These are phyloP conservation scores for Drosophila pandora DNA, from an alignment of 1,140 invertebrate species.

Conservation along the genomic window DNA sequence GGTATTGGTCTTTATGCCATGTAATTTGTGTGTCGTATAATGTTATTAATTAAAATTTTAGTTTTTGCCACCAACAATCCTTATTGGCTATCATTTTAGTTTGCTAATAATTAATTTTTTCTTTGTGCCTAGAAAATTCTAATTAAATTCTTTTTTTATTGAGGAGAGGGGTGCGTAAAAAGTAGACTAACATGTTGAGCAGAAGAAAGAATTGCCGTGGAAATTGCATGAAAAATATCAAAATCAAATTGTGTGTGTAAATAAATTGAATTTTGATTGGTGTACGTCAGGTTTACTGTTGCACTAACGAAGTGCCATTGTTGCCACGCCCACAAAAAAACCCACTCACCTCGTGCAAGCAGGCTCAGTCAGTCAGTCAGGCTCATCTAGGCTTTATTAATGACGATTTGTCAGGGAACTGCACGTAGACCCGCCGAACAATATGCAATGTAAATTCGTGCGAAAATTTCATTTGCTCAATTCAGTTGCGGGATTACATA, in stretches of 20 bases:
- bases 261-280: slow-evolving; percentile 75
- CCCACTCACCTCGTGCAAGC: neutral
- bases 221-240: slow-evolving; percentile 42
- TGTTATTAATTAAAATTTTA: slow-evolving; percentile 53
- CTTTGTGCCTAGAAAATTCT: slow-evolving; percentile 46
- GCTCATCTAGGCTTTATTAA: slow-evolving; percentile 60
- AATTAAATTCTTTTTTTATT: slow-evolving; percentile 45
- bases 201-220: slow-evolving; percentile 18
- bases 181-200: slow-evolving; percentile 7
- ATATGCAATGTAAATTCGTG: slow-evolving; percentile 69
- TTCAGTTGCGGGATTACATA: slow-evolving; percentile 61
- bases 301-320: slow-evolving; percentile 76
- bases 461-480: slow-evolving; percentile 68
- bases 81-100: slow-evolving; percentile 46
- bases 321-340: slow-evolving; percentile 30
- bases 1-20: slow-evolving; percentile 17
- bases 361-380: slow-evolving; percentile 16
- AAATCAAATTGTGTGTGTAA: slow-evolving; percentile 64
- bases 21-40: slow-evolving; percentile 30
- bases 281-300: slow-evolving; percentile 43
- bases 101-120: slow-evolving; percentile 42
- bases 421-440: slow-evolving; percentile 46
- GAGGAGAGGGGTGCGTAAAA: neutral
- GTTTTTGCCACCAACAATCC: slow-evolving; percentile 25
- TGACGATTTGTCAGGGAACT: slow-evolving; percentile 70